Evolutionary conservation across 2,888 invertebrate genomes (phyloP), one percentile per base, ranked within the genome.

Genomic region (Caenorhabditis panamensis): DNA sequence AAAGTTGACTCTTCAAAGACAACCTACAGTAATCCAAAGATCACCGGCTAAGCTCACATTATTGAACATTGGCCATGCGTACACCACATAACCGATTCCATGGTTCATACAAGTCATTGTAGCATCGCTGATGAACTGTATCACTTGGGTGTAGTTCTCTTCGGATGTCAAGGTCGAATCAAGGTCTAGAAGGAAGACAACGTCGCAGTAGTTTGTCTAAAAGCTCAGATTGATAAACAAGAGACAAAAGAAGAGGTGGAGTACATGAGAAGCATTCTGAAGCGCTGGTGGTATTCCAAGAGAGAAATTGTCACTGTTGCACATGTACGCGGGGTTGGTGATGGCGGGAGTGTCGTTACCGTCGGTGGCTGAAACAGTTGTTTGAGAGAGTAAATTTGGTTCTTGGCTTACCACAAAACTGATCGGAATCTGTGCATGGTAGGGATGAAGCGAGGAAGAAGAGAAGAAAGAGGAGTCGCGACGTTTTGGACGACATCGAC

Each of bases 101-200:
- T 71, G 36, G 47, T 72, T 59, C 82, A 84, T 82, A 58, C 86
- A 85, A 16, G 69, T 76, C n/a, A 36, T 44, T 24, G 67, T 83
- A 13, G 71, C 58, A 44, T 71, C 83, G 24, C 76, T 78, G 47
- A 82, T 80, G 37, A 84, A 84, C 47, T 73, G 62, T 9, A 82
- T 51, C 13, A 84, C 71, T 47, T 78, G 76, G 11, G 69, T 76
- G 62, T 81, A 84, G 54, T 81, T 81, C 26, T 75, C 73, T 61
- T 66, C 58, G 1, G 80, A 78, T 18, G 84, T 84, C 20, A 78
- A 44, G 8, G 71, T 77, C 28, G 72, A 47, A 66, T 82, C 84
- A 20, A 86, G 79, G 47, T 86, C 86, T 2, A 86, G 69, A 5
- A 86, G 67, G 28, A 84, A 77, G 1, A 81, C 80, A 16, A 83